Evolutionary conservation across 2,888 invertebrate species (phyloP).

Genomic region (Zaprionus obscuricornis): DNA sequence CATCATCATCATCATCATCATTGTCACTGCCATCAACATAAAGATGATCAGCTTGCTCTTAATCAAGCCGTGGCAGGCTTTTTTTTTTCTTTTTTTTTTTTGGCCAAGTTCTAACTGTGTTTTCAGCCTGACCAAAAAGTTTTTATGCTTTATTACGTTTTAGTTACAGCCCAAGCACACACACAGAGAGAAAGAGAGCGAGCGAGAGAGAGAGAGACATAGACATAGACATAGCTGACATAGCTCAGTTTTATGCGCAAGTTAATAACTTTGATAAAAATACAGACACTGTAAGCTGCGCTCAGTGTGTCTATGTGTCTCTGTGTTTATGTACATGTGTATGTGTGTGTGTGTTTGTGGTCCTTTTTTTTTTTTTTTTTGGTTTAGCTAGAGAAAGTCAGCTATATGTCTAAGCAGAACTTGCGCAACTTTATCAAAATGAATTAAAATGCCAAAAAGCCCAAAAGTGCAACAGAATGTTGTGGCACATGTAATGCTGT

Average conservation of each 20-base stretch:
- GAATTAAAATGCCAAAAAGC: conserved; percentile 32
- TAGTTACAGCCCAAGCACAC: conserved; percentile 24
- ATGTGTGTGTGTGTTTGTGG: too few species aligned
- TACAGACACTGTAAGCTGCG: conserved; percentile 3
- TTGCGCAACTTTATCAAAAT: conserved; percentile 36
- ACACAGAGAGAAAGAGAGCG: background rate
- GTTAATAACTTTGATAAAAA: conserved; percentile 58
- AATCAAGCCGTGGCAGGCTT: conserved; percentile 31
- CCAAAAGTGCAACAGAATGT: conserved; percentile 5
- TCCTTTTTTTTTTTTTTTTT: background rate
- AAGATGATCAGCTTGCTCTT: conserved; percentile 28
- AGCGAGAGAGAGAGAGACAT: background rate
- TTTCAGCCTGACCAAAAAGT: conserved; percentile 36
- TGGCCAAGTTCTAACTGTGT: too few species aligned
- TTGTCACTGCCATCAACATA: background rate
- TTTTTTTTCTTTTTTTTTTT: conserved; percentile 2
- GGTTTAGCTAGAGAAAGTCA: too few species aligned
- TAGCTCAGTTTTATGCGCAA: conserved; percentile 39
- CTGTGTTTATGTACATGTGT: too few species aligned
- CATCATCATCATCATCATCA: conserved; percentile 5
- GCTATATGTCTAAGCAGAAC: too few species aligned
- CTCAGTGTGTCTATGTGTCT: too few species aligned
- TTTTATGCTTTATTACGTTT: conserved; percentile 47
- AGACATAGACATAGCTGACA: background rate
- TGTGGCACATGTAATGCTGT: conserved; percentile 13